These are phyloP conservation scores for Sarcophaga carnaria DNA, from an alignment of 2,888 invertebrate species.

Conservation along the genomic window DNA sequence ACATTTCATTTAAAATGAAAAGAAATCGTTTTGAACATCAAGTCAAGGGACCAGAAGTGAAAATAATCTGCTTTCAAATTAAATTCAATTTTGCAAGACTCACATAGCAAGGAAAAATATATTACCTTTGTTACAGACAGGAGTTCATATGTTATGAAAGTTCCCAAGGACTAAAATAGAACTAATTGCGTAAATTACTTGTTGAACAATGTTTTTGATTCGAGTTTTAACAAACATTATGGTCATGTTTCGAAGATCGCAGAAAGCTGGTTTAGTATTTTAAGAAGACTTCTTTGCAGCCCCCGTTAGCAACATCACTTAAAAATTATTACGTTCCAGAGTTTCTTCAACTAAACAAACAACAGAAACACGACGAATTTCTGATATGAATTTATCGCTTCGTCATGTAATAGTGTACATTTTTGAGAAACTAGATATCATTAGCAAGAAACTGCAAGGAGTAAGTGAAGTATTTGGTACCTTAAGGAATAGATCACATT, in stretches of 20 bases:
- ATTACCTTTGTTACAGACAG: conserved; percentile 55
- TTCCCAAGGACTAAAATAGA: conserved; percentile 7
- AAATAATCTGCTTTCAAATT: conserved; percentile 22
- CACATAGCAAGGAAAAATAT: conserved; percentile 27
- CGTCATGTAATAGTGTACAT: too few species aligned
- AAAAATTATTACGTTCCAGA: conserved; percentile 31
- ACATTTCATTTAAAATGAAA: conserved; percentile 42
- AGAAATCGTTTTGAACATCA: conserved; percentile 42
- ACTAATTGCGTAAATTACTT: conserved; percentile 40
- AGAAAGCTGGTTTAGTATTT: conserved; percentile 43
- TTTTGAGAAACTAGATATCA: too few species aligned
- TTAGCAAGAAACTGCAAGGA: too few species aligned
- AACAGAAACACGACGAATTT: too few species aligned
- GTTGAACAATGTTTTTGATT: conserved; percentile 41
- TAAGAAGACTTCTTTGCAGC: conserved; percentile 33
- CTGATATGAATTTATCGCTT: too few species aligned
- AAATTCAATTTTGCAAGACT: conserved; percentile 37
- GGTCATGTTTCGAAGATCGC: conserved; percentile 36
- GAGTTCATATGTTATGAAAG: conserved; percentile 39
- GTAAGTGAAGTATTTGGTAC: too few species aligned
- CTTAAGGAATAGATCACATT: too few species aligned
- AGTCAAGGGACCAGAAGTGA: conserved; percentile 42
- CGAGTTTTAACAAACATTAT: conserved; percentile 37
- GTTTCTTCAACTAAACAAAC: too few species aligned
- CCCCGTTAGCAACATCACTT: not conserved